phyloP scores from a whole-genome alignment of 2,113 vertebrate species.

The Diadophis punctatus region DNA sequence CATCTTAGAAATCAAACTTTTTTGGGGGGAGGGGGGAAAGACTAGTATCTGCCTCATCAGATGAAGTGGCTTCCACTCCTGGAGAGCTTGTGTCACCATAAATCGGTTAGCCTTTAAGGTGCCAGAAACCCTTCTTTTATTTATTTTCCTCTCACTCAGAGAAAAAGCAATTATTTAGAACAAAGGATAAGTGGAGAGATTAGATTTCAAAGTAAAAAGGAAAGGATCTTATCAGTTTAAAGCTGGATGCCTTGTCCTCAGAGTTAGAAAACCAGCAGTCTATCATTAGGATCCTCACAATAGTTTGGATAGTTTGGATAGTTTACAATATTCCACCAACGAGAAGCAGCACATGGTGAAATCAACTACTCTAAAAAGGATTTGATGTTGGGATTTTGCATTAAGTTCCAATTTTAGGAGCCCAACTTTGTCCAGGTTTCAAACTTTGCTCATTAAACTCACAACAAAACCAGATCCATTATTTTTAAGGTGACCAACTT shows the following conservation, averaged over 20 bases:
- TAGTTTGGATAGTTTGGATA: no score
- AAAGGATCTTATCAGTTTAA: neutral
- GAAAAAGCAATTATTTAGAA: neutral
- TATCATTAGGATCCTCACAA: neutral
- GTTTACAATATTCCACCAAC: neutral
- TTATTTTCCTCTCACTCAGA: neutral
- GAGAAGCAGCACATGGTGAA: neutral
- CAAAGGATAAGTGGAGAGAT: neutral
- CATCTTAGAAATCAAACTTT: neutral
- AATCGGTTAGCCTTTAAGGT: neutral
- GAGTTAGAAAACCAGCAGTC: neutral
- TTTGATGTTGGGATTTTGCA: neutral
- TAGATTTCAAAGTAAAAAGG: constrained; percentile 3
- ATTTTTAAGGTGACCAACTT: no score
- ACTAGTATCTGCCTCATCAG: neutral
- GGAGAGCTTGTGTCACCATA: neutral
- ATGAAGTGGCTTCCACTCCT: neutral
- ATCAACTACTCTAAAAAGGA: neutral
- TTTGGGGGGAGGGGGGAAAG: neutral
- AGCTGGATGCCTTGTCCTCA: neutral
- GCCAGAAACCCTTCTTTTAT: neutral
- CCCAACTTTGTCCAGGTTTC: neutral
- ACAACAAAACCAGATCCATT: neutral
- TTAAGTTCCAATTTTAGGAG: neutral
- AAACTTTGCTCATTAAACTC: neutral